These are phyloP conservation scores for Lepus oiostolus DNA, from an alignment of 2,797 vertebrate species.

Conservation along the genomic window DNA sequence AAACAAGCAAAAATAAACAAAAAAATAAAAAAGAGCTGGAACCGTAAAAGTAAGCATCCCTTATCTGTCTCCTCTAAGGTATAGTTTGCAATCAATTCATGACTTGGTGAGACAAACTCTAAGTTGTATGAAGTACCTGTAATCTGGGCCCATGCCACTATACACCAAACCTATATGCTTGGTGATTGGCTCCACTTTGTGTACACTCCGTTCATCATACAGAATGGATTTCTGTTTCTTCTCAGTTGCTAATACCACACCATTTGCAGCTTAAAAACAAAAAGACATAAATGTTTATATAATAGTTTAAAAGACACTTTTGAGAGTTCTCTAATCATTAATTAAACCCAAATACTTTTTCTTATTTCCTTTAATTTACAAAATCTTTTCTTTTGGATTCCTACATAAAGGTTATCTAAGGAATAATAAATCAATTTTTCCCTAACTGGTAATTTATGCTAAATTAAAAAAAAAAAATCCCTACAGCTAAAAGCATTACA, in stretches of 20 bases:
- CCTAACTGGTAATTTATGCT: neutral
- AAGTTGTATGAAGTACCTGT: slow-evolving; percentile 91
- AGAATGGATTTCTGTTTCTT: slow-evolving; percentile 99
- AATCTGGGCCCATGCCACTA: slow-evolving; percentile 99
- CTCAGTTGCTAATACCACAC: slow-evolving; percentile 98
- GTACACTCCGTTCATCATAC: slow-evolving; percentile 98
- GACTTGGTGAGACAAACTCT: neutral
- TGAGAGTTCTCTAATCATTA: slow-evolving; percentile 31
- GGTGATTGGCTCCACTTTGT: slow-evolving; percentile 99
- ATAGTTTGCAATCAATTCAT: neutral
- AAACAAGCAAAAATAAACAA: neutral
- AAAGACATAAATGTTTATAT: neutral
- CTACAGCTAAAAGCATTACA: neutral
- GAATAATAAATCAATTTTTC: slow-evolving; percentile 8
- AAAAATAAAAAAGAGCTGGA: neutral
- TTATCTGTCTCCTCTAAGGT: slow-evolving; percentile 33
- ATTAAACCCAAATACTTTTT: slow-evolving; percentile 23
- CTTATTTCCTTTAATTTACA: slow-evolving; percentile 21
- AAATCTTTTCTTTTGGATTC: slow-evolving; percentile 29
- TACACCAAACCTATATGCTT: slow-evolving; percentile 99
- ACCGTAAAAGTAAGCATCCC: neutral
- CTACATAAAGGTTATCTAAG: slow-evolving; percentile 36
- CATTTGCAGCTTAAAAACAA: slow-evolving; percentile 95
- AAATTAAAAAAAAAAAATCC: neutral
- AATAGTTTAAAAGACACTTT: slow-evolving; percentile 35